Base-by-base conservation (phyloP, 1,140 invertebrate genomes). In the Drosophila saltans region DNA sequence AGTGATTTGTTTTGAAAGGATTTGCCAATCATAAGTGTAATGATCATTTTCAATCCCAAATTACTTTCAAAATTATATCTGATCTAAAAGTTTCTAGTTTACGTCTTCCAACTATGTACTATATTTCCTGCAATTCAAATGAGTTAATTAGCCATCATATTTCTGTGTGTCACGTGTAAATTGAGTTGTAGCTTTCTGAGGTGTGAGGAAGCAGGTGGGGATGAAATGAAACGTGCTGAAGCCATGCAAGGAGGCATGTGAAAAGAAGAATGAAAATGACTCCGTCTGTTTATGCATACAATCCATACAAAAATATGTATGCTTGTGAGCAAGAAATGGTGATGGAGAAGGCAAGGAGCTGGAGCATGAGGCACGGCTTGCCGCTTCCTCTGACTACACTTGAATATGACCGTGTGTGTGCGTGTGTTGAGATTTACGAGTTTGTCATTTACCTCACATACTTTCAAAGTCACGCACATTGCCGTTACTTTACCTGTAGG, bases 191-290 rank as follows among this genome's bases (percentile, higher is more conserved):
- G 69, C 33, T 39, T 43, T 55, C 36, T 16, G 59, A 8, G 39
- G 43, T 40, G 21, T 41, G 33, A 43, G 69, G 28, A 26, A 52
- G 64, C 74, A 74, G 70, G 70, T 77, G 73, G 57, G 68, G 68
- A 88, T 83, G 77, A 89, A 88, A 88, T 89, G 80, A 88, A 88
- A 88, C 84, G 84, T 88, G 83, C 84, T 80, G 83, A 88, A 88
- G 83, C 83, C 83, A 88, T 88, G 80, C 80, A 89, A 89, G 76
- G 78, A 84, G 81, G 64, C 62, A 48, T 66, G 33, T 67, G 48
- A 16, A 67, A 33, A 66, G 43, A 58, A 69, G 68, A 63, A 78
- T 61, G 43, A 52, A 58, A 55, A 45, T 52, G 70, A 52, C 66
- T 70, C 67, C 41, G 28, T 33, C 40, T 26, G 43, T 30, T n/a